Evolutionary conservation across 2,113 vertebrate genomes (phyloP).

Genomic region (Coreoperca whiteheadi): DNA sequence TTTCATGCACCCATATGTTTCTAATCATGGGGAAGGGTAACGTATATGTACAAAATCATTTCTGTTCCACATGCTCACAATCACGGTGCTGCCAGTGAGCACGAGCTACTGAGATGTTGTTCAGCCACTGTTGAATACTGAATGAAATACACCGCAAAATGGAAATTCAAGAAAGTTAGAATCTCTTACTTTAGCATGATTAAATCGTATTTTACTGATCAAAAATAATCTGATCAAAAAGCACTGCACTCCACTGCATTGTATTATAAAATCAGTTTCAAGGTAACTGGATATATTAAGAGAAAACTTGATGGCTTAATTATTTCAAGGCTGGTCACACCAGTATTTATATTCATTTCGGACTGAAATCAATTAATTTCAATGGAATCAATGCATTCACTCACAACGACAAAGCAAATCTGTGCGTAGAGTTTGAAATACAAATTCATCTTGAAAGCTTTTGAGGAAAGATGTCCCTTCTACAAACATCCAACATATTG

Average conservation of each 20-base stretch:
- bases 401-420: background rate
- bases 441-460: no score
- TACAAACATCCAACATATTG: background rate
- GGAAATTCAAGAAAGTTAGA: background rate
- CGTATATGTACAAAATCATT: conserved; percentile 42
- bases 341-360: background rate
- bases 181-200: background rate
- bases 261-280: background rate
- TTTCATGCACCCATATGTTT: conserved; percentile 59
- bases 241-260: background rate
- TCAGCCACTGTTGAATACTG: background rate
- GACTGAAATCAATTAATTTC: background rate
- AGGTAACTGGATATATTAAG: background rate
- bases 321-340: background rate
- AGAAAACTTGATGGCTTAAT: background rate
- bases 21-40: conserved; percentile 30
- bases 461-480: background rate
- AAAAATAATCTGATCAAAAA: background rate
- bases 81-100: background rate
- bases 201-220: background rate
- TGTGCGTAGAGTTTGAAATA: background rate
- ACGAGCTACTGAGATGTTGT: conserved; percentile 3
- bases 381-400: background rate
- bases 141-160: background rate
- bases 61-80: conserved; percentile 24